phyloP scores from a whole-genome alignment of 2,113 vertebrate genomes.

The Amphiprion ocellaris region DNA sequence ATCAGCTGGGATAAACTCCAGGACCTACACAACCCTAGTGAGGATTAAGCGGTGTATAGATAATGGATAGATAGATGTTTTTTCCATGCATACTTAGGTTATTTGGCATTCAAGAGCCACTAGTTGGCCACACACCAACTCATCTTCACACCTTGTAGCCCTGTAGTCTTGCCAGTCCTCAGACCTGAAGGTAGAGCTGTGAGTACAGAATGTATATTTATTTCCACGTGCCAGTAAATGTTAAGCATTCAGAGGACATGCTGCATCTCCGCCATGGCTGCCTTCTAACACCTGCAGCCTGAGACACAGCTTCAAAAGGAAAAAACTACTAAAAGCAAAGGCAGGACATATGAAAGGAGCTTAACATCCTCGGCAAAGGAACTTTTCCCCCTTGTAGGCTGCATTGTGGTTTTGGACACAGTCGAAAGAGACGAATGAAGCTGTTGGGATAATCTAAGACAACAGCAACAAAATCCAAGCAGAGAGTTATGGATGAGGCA shows the following conservation, averaged over 20 bases:
- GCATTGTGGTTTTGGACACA: conserved; percentile 51
- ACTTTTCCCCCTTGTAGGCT: conserved; percentile 34
- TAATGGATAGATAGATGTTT: too few relatives aligned
- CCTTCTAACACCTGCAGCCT: conserved; percentile 64
- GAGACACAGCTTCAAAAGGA: conserved; percentile 40
- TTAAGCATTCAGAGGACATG: conserved; percentile 39
- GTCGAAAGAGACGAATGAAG: conserved; percentile 27
- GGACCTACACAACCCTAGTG: too few relatives aligned
- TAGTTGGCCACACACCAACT: conserved; percentile 2
- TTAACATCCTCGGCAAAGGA: conserved; percentile 47
- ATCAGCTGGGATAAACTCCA: too few relatives aligned
- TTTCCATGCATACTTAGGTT: not conserved
- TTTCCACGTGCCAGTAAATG: conserved; percentile 49
- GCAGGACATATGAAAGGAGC: conserved; percentile 35
- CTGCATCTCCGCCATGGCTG: conserved; percentile 16
- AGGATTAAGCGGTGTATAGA: too few relatives aligned
- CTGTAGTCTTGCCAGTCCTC: conserved; percentile 17
- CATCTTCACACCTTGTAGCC: conserved; percentile 32
- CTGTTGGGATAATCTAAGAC: conserved; percentile 32
- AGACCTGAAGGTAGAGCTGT: conserved; percentile 55
- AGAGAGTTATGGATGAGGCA: conserved; percentile 29
- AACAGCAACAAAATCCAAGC: conserved; percentile 31
- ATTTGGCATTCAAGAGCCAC: conserved; percentile 21
- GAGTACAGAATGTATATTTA: conserved; percentile 54
- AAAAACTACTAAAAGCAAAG: conserved; percentile 20